Evolutionary conservation across 1,140 invertebrate species (phyloP), one percentile per base, ranked within the genome.

Genomic region (Sycobia sp.): DNA sequence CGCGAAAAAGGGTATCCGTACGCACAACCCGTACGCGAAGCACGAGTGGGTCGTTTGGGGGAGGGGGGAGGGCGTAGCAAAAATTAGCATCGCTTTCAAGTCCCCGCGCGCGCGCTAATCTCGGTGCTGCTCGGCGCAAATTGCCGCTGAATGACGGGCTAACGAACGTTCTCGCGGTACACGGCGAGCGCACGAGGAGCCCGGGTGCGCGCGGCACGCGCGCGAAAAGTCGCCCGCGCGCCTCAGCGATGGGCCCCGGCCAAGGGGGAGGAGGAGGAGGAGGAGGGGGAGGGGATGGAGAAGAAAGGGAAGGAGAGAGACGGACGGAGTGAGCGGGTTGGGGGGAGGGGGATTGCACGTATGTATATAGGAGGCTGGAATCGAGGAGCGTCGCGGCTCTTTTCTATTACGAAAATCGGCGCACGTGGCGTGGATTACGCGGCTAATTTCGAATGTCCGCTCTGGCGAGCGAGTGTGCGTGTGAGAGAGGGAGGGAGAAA

Each of bases 371-470:
- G n/a, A n/a, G n/a, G 10, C 11, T 11, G 11, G 20, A 57, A 43
- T 32, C 25, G 36, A 58, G 18, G 41, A 34, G 39, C 25, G 57
- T 43, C 23, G 36, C 27, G 13, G 18, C 58, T 61, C 47, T 53
- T 61, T 53, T 51, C 58, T 4, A 50, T 32, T 36, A 39, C 47
- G 39, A 22, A 29, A 44, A 49, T 25, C 66, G 29, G 34, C 47
- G 38, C 77, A 79, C 79, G 78, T 81, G 79, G 66, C 78, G 68
- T 76, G 71, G 75, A 79, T 79, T 79, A 78, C 69, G 65, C 67
- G 73, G 70, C 71, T 73, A 79, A 80, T 81, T 80, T 79, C 70
- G 69, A 66, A 72, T 66, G 71, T 78, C 71, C 73, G 71, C 50
- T 70, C 62, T 53, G 14, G 41, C 2, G 27, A 16, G 18, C 5